Evolutionary conservation across 2,797 vertebrate genomes (phyloP).

Genomic region (Streptopelia turtur): DNA sequence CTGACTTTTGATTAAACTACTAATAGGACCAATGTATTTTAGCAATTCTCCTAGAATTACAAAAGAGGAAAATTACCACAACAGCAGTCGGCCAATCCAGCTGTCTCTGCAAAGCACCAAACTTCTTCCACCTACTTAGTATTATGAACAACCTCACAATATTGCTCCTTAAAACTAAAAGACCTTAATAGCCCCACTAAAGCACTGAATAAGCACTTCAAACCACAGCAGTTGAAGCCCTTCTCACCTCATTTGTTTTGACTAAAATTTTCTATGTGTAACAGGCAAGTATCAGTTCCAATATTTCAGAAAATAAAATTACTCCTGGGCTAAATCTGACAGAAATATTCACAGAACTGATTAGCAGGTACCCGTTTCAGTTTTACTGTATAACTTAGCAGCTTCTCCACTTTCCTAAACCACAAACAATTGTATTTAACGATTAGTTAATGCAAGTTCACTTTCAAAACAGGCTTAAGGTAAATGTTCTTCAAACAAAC

Average conservation of each 20-base stretch:
- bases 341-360: not conserved
- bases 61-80: not conserved
- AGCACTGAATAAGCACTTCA: not conserved
- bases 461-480: not conserved
- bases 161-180: not conserved
- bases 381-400: not conserved
- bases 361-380: not conserved
- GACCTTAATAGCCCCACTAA: not conserved
- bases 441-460: not conserved
- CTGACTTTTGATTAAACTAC: not conserved
- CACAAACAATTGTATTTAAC: not conserved
- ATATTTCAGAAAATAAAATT: not conserved
- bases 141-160: not conserved
- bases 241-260: not conserved
- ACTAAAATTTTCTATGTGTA: not conserved
- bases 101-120: not conserved
- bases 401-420: not conserved
- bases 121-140: not conserved
- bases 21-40: not conserved
- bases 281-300: not conserved
- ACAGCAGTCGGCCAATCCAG: not conserved
- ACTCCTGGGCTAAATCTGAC: not conserved
- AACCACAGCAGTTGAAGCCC: not conserved
- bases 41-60: not conserved
- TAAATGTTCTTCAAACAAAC: not conserved